Conservation (phyloP, 2,888 invertebrate genomes). For the Thalpophila matura region DNA sequence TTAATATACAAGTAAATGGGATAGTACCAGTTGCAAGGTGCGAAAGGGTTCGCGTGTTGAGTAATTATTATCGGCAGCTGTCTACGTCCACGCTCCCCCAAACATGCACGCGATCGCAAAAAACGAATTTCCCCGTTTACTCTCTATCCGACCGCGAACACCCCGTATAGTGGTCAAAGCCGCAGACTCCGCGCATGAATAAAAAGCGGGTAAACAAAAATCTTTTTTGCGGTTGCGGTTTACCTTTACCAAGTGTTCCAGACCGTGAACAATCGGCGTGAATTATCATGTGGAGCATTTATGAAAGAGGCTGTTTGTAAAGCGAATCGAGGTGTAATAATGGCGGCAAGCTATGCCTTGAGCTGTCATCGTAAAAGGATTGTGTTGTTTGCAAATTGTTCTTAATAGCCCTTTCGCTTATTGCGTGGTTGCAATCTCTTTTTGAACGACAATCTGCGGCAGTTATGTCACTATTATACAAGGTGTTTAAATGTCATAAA, state of each 20-base stretch:
- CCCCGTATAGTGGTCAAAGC: slow-evolving; percentile 80
- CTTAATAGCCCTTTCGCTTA: slow-evolving; percentile 70
- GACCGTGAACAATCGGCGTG: slow-evolving; percentile 89
- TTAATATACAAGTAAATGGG: slow-evolving; percentile 63
- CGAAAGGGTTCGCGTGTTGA: slow-evolving; percentile 87
- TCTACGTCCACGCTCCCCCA: slow-evolving; percentile 81
- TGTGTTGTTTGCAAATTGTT: slow-evolving; percentile 81
- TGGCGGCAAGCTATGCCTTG: slow-evolving; percentile 71
- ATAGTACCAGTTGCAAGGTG: slow-evolving; percentile 84
- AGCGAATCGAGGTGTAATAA: slow-evolving; percentile 82
- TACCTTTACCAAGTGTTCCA: slow-evolving; percentile 86
- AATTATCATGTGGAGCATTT: slow-evolving; percentile 88
- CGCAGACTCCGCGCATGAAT: slow-evolving; percentile 82
- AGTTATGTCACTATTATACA: slow-evolving; percentile 28
- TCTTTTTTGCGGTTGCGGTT: slow-evolving; percentile 88
- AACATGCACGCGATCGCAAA: slow-evolving; percentile 82
- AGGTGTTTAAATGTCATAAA: background rate
- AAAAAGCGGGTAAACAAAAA: slow-evolving; percentile 86
- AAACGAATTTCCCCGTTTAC: slow-evolving; percentile 77
- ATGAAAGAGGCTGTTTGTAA: slow-evolving; percentile 86
- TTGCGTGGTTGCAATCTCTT: slow-evolving; percentile 67
- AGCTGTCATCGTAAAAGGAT: slow-evolving; percentile 79
- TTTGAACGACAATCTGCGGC: slow-evolving; percentile 56
- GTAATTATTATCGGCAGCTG: slow-evolving; percentile 88
- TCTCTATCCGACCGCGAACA: slow-evolving; percentile 77